These are phyloP conservation scores for Acipenser ruthenus DNA, from an alignment of 2,797 vertebrate species.

Conservation along the genomic window DNA sequence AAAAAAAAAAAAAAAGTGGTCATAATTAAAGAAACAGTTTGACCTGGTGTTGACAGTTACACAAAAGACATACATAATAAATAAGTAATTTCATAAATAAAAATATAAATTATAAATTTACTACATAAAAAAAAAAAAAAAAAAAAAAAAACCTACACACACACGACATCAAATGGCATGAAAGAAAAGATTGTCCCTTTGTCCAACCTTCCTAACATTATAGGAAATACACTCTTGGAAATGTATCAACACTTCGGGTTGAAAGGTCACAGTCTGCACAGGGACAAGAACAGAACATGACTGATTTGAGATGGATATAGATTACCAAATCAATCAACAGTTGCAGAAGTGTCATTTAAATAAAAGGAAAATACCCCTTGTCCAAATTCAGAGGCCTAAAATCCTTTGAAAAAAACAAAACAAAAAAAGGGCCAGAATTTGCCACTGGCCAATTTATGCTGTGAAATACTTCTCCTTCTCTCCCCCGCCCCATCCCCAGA, in stretches of 20 bases:
- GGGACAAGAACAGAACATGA: slow-evolving; percentile 49
- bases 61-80: neutral
- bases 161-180: slow-evolving; percentile 31
- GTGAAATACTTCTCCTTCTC: neutral
- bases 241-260: slow-evolving; percentile 56
- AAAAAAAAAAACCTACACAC: too few species aligned
- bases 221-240: slow-evolving; percentile 45
- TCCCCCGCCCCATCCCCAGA: neutral
- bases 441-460: neutral
- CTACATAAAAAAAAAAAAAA: neutral
- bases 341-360: slow-evolving; percentile 34
- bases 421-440: neutral
- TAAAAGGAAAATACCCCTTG: slow-evolving; percentile 35
- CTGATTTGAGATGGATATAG: slow-evolving; percentile 50
- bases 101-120: neutral
- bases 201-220: slow-evolving; percentile 56
- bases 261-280: slow-evolving; percentile 64
- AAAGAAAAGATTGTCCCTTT: slow-evolving; percentile 50
- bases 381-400: slow-evolving; percentile 37
- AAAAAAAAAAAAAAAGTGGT: neutral
- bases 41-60: neutral
- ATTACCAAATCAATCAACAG: slow-evolving; percentile 36
- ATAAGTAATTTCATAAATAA: neutral
- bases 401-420: slow-evolving; percentile 18
- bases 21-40: neutral